phyloP scores from a whole-genome alignment of 1,140 invertebrate species.

The Pachypeltis micranthus region DNA sequence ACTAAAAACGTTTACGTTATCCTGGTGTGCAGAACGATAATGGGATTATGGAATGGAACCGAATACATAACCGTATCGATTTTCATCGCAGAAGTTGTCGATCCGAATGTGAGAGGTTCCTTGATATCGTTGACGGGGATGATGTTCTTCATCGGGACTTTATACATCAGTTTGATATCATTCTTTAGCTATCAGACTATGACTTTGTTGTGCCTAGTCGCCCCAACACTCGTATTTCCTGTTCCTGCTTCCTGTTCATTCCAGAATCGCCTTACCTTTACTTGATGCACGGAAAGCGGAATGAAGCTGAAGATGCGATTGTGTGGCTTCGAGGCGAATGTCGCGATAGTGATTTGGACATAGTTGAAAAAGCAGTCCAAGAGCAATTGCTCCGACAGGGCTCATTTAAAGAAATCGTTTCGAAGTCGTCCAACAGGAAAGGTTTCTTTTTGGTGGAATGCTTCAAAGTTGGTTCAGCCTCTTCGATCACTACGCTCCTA shows the following conservation, averaged over 20 bases:
- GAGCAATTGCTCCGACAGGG: slow-evolving; percentile 17
- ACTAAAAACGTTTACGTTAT: slow-evolving; percentile 4
- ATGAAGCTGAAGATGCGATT: slow-evolving; percentile 50
- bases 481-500: slow-evolving; percentile 60
- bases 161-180: slow-evolving; percentile 58
- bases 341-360: slow-evolving; percentile 17
- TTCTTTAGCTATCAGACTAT: slow-evolving; percentile 50
- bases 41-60: slow-evolving; percentile 56
- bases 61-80: slow-evolving; percentile 57
- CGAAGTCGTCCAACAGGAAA: slow-evolving; percentile 32
- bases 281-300: slow-evolving; percentile 44
- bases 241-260: slow-evolving; percentile 58
- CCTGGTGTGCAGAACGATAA: slow-evolving; percentile 20
- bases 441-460: slow-evolving; percentile 50
- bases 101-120: slow-evolving; percentile 21
- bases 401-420: slow-evolving; percentile 13
- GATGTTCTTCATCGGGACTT: slow-evolving; percentile 59
- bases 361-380: slow-evolving; percentile 22
- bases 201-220: slow-evolving; percentile 46
- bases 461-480: slow-evolving; percentile 50
- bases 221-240: slow-evolving; percentile 48
- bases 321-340: slow-evolving; percentile 44
- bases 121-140: slow-evolving; percentile 64
- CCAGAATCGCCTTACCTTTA: slow-evolving; percentile 71
- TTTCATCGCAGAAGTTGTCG: slow-evolving; percentile 46